Base-by-base conservation (phyloP, 2,113 vertebrate genomes). In the Pterocles burchelli region DNA sequence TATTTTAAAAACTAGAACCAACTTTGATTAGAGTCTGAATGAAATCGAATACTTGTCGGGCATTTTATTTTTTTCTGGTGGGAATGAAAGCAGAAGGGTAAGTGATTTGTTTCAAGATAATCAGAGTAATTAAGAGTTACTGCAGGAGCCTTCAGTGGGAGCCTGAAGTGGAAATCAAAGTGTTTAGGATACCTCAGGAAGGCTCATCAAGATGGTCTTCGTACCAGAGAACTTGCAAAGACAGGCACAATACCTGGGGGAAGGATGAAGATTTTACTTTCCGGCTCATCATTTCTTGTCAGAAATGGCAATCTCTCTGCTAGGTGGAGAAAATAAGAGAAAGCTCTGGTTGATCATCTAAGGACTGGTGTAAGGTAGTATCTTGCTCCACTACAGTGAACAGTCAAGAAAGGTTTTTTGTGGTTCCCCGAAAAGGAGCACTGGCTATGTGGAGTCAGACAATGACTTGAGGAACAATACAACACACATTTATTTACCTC, bases 1-100 rank as follows among this genome's bases (percentile, higher is more conserved):
- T 90, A 76, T 90, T 85, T 73, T 43, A 49, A 88, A 95, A 91
- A 63, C n/a, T 34, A 76, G 38, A 63, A 51, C 20, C 59, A 90
- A 29, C 20, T 85, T 71, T 65, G 45, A 82, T 94, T 89, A 76
- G 41, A 38, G 46, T 74, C 36, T 89, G 63, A 73, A 84, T 73
- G 34, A 90, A 91, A 80, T 0, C 5, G 18, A 83, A 52, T 57
- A 31, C 12, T 67, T 78, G 16, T 74, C 36, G 55, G 16, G 9
- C 7, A 0, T 49, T 78, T 36, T 36, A 41, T 66, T 26, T 66
- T 26, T 68, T 71, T 20, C 36, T 85, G 5, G n/a, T 79, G 17
- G 45, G 26, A 77, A n/a, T 74, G 59, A 66, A 90, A 54, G 15
- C 54, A 41, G 82, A 87, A 52, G 25, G 11, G 6, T 31, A 76